Evolutionary conservation across 1,140 invertebrate genomes (phyloP).

Genomic region (Anoplolepis gracilipes): DNA sequence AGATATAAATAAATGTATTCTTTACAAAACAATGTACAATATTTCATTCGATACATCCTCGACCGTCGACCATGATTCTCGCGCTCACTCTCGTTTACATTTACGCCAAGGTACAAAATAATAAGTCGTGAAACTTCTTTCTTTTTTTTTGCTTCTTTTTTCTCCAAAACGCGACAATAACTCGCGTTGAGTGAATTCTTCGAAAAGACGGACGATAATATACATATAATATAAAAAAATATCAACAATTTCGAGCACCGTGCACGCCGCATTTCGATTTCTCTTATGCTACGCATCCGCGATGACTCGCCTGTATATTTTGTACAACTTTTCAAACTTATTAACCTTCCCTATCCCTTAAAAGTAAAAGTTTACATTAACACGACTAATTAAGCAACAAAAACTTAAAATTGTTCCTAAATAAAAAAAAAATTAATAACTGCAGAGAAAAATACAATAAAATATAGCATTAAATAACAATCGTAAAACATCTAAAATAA

Average conservation of each 20-base stretch:
- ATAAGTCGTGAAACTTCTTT: conserved; percentile 52
- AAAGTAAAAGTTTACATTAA: conserved; percentile 16
- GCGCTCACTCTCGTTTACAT: conserved; percentile 30
- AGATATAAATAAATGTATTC: conserved; percentile 89
- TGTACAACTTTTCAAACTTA: background rate
- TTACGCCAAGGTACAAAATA: conserved; percentile 74
- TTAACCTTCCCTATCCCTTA: background rate
- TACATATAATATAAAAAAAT: conserved; percentile 80
- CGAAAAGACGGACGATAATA: conserved; percentile 58
- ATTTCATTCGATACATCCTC: conserved; percentile 62
- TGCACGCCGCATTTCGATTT: conserved; percentile 58
- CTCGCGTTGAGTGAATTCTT: background rate
- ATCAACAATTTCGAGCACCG: conserved; percentile 80
- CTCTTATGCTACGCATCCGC: background rate
- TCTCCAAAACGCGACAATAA: conserved; percentile 5
- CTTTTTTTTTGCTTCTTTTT: background rate
- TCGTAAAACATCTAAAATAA: conserved; percentile 15
- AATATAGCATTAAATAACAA: conserved; percentile 30
- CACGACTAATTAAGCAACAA: background rate
- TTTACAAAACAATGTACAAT: conserved; percentile 84
- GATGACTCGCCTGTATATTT: background rate
- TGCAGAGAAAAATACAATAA: conserved; percentile 6
- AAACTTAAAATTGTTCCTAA: conserved; percentile 13
- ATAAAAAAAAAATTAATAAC: conserved; percentile 4
- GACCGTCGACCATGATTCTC: conserved; percentile 20